Base-by-base conservation (phyloP, 1,140 invertebrate genomes). In the Acromyrmex charruanus region DNA sequence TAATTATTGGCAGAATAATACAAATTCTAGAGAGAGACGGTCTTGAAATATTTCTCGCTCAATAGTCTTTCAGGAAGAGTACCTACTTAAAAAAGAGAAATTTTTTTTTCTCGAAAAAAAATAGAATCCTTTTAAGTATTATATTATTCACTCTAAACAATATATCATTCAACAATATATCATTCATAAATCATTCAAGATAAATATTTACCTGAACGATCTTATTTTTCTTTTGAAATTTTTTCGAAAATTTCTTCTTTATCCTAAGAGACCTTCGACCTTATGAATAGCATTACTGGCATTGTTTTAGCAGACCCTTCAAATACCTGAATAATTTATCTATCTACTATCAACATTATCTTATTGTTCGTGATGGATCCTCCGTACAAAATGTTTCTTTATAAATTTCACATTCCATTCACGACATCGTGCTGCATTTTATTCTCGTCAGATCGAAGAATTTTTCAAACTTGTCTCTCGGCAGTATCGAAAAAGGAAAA, bases 331-430 rank as follows among this genome's bases (percentile, higher is more conserved):
- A 39, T 31, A 63, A 65, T 65, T 65, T 35, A 58, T 25, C 69
- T 39, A 39, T 9, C 61, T 77, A 88, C 87, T 92, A 92, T 90
- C 93, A 95, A 95, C 94, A 93, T 91, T 92, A 94, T 90, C 88
- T 90, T 93, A 95, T 94, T 94, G 93, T 94, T 94, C 93, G 92
- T 16, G 88, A 39, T 86, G 61, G 88, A 88, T 93, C 18, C 1
- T 12, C 21, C 18, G 59, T 63, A 31, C 77, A 84, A 61, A 87
- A 87, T 25, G 77, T 91, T 72, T 69, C 31, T 61, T 21, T 21
- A 18, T 51, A 28, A 39, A 28, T 21, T 44, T 44, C 39, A 9
- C 35, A 51, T 65, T 65, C 12, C 18, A 12, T 63, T 61, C 6
- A 35, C 5, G 3, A 31, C 3, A 1, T 28, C 10, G 16, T 12